Conservation (phyloP, 92 coral and sea anemone species). For the Zoanthus sansibaricus region DNA sequence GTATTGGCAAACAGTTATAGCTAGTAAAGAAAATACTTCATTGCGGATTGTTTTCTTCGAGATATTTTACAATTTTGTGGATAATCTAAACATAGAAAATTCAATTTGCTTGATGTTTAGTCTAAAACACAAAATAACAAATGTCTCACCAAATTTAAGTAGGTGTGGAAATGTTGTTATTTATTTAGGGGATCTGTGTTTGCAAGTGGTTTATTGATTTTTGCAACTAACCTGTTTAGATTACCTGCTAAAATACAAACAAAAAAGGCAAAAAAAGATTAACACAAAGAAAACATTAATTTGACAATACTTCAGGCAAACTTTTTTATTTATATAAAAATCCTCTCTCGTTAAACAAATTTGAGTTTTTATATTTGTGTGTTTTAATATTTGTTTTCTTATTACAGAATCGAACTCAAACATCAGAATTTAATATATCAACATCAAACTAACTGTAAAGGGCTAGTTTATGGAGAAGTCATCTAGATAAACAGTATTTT, state of each 20-base stretch:
- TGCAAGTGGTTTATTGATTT: slow-evolving; percentile 30
- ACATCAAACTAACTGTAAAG: too few relatives aligned
- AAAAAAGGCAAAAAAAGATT: not conserved
- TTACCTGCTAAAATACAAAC: slow-evolving; percentile 29
- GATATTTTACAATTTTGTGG: not conserved
- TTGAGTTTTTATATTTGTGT: not conserved
- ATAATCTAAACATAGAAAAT: not conserved
- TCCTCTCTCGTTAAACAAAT: not conserved
- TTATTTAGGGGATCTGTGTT: slow-evolving; percentile 37
- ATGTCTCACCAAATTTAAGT: slow-evolving; percentile 5
- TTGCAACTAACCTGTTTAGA: slow-evolving; percentile 12
- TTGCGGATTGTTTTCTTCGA: not conserved
- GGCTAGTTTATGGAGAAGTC: too few relatives aligned
- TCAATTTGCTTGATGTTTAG: not conserved
- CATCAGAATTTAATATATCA: too few relatives aligned
- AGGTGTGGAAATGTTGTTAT: slow-evolving; percentile 26
- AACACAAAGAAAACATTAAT: not conserved
- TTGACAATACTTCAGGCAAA: not conserved
- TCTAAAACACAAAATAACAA: not conserved
- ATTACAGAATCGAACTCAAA: not conserved
- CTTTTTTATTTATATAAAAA: not conserved
- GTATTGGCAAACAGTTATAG: not conserved
- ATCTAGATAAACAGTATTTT: too few relatives aligned
- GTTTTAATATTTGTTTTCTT: not conserved
- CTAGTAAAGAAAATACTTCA: not conserved